A percentile compares a stretch with the other conserved stretches of the same genome.
These are phyloP conservation scores for Rhopalosiphum padi DNA, from an alignment of 1,140 invertebrate species.

Conservation along the genomic window DNA sequence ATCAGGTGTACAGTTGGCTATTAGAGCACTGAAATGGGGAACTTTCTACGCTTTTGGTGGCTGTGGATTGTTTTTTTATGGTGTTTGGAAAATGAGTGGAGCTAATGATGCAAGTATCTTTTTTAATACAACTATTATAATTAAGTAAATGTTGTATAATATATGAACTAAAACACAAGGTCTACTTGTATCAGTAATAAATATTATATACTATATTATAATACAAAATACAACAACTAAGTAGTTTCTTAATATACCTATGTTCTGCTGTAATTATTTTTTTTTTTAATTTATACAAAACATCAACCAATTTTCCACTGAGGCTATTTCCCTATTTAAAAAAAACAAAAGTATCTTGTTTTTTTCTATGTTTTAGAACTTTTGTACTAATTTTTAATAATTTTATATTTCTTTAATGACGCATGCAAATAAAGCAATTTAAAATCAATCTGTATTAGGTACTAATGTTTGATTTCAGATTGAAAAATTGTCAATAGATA, in stretches of 20 bases:
- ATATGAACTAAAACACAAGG: not conserved
- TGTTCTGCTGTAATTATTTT: not conserved
- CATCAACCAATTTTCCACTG: not conserved
- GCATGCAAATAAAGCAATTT: not conserved
- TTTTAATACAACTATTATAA: not conserved
- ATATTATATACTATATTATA: not conserved
- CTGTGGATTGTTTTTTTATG: constrained; percentile 80
- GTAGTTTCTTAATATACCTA: not conserved
- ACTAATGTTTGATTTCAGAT: not conserved
- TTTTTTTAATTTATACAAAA: too few relatives aligned
- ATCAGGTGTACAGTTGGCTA: constrained; percentile 78
- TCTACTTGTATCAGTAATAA: not conserved
- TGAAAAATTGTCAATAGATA: not conserved
- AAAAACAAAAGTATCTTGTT: not conserved
- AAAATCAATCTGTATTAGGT: not conserved
- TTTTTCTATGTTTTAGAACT: not conserved
- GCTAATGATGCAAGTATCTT: constrained; percentile 73
- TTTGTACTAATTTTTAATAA: not conserved
- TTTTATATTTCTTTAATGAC: not conserved
- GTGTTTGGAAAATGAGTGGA: constrained; percentile 88
- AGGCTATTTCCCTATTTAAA: not conserved
- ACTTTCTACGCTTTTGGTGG: constrained; percentile 85
- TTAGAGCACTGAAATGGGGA: constrained; percentile 85
- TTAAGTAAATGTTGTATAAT: not conserved
- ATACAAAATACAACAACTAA: not conserved